Conservation (phyloP, 64 coral and sea anemone species). For the Exaiptasia diaphana region DNA sequence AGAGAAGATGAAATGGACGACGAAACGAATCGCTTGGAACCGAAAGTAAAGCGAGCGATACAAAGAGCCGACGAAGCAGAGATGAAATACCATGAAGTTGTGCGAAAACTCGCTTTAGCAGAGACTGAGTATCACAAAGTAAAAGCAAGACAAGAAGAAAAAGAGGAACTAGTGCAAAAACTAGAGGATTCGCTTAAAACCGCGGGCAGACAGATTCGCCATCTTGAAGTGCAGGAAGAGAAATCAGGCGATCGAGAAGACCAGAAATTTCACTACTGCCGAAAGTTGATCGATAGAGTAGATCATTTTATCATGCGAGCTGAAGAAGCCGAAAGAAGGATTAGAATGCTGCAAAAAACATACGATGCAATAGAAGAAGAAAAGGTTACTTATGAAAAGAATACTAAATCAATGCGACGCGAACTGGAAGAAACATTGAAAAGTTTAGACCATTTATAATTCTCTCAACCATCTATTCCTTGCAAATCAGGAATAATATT, state of each 20-base stretch:
- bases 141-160: neutral
- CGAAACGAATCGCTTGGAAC: slow-evolving; percentile 21
- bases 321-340: slow-evolving; percentile 23
- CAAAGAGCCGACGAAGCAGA: slow-evolving; percentile 17
- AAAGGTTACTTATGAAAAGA: neutral
- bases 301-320: slow-evolving; percentile 11
- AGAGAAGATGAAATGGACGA: slow-evolving; percentile 38
- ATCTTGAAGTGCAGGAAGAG: slow-evolving; percentile 48
- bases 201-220: slow-evolving; percentile 35
- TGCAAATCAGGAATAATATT: too few relatives aligned
- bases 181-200: slow-evolving; percentile 34
- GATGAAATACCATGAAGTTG: slow-evolving; percentile 34
- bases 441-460: neutral
- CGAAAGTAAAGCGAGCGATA: neutral
- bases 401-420: neutral
- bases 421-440: neutral
- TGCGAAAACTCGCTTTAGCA: slow-evolving; percentile 3
- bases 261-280: neutral
- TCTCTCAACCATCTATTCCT: too few relatives aligned
- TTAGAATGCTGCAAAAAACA: neutral
- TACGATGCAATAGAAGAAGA: neutral
- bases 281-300: slow-evolving; percentile 4
- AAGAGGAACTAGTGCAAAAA: neutral
- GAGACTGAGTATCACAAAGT: slow-evolving; percentile 11
- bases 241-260: slow-evolving; percentile 49